phyloP scores from a whole-genome alignment of 2,797 vertebrate species.

The Acrocephalus scirpaceus region DNA sequence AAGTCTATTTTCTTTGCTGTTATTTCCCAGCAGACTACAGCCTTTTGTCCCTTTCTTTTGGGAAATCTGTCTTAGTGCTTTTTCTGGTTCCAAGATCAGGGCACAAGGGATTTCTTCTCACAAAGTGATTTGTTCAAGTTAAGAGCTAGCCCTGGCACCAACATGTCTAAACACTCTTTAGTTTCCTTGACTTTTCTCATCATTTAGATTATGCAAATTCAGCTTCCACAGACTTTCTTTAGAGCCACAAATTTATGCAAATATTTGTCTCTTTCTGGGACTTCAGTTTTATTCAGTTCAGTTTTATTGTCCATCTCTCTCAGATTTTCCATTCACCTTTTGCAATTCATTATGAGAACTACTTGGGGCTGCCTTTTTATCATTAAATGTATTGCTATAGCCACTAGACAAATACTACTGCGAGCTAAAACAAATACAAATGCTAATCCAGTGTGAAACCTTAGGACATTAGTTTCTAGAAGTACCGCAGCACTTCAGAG shows the following conservation, averaged over 20 bases:
- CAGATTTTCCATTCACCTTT: slow-evolving; percentile 41
- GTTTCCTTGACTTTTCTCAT: slow-evolving; percentile 59
- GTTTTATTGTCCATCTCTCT: slow-evolving; percentile 30
- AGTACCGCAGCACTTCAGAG: background rate
- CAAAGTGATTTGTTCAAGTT: slow-evolving; percentile 53
- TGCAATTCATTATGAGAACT: slow-evolving; percentile 20
- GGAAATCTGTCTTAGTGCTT: slow-evolving; percentile 28
- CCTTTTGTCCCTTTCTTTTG: slow-evolving; percentile 42
- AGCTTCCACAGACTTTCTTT: slow-evolving; percentile 31
- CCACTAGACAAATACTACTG: background rate
- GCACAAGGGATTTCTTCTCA: slow-evolving; percentile 37
- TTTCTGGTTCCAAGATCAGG: slow-evolving; percentile 29
- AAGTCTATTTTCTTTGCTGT: background rate
- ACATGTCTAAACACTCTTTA: slow-evolving; percentile 60
- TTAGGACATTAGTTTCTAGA: background rate
- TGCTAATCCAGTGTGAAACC: background rate
- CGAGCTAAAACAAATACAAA: background rate
- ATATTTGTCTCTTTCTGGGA: slow-evolving; percentile 47
- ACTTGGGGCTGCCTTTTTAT: background rate
- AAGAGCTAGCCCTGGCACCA: slow-evolving; percentile 54
- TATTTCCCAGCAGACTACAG: slow-evolving; percentile 4
- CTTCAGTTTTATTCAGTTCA: background rate
- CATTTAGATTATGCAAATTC: slow-evolving; percentile 64
- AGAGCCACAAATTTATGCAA: slow-evolving; percentile 45
- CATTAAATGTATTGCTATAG: background rate